phyloP scores from a whole-genome alignment of 2,797 vertebrate species.

The Takifugu rubripes region DNA sequence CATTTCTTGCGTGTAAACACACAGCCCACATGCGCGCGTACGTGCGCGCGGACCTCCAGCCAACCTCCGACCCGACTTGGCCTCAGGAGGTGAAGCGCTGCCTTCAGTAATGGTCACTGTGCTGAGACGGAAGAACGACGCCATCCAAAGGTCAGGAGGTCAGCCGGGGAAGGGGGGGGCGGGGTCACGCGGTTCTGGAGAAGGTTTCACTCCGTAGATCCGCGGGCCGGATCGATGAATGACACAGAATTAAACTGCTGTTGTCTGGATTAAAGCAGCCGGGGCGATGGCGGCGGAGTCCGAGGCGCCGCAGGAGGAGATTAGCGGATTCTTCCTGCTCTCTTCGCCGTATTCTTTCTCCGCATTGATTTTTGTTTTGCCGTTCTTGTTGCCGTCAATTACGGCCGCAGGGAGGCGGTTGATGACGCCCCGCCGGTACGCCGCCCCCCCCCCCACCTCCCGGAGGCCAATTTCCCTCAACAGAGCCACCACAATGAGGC shows the following conservation, averaged over 20 bases:
- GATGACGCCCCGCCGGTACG: slow-evolving; percentile 56
- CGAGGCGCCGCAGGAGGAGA: slow-evolving; percentile 38
- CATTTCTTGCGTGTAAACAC: slow-evolving; percentile 60
- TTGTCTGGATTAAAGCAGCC: slow-evolving; percentile 45
- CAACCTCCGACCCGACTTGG: slow-evolving; percentile 54
- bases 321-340: slow-evolving; percentile 51
- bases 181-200: not conserved
- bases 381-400: slow-evolving; percentile 64
- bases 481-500: slow-evolving; percentile 56
- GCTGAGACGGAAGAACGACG: slow-evolving; percentile 38
- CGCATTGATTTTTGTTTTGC: slow-evolving; percentile 74
- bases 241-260: slow-evolving; percentile 40
- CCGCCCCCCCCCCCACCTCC: not conserved
- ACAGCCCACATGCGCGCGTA: slow-evolving; percentile 24
- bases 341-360: slow-evolving; percentile 65
- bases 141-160: slow-evolving; percentile 45
- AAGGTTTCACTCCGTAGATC: slow-evolving; percentile 22
- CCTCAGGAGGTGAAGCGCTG: slow-evolving; percentile 41
- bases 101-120: slow-evolving; percentile 44
- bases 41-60: slow-evolving; percentile 38
- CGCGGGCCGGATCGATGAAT: slow-evolving; percentile 46
- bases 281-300: slow-evolving; percentile 11
- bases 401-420: slow-evolving; percentile 55
- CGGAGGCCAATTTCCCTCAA: slow-evolving; percentile 64
- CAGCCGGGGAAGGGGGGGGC: slow-evolving; percentile 21